phyloP scores from a whole-genome alignment of 2,888 invertebrate genomes.

The Eledone cirrhosa region DNA sequence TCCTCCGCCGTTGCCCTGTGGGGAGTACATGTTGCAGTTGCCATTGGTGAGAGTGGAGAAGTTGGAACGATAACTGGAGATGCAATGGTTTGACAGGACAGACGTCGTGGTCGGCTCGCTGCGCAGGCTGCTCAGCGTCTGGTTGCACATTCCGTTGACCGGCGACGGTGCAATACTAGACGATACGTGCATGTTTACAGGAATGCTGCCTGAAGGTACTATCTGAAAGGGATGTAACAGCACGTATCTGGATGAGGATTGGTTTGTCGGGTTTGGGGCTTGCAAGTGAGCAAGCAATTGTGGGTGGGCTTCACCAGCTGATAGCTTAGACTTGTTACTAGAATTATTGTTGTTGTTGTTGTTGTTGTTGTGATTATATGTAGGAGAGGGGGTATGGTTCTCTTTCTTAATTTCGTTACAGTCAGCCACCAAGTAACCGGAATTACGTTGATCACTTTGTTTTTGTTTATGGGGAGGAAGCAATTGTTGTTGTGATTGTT shows the following conservation, averaged over 20 bases:
- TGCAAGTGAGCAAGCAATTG: slow-evolving; percentile 59
- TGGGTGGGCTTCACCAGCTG: slow-evolving; percentile 57
- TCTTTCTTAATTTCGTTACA: slow-evolving; percentile 41
- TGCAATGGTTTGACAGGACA: background rate
- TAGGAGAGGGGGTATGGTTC: slow-evolving; percentile 39
- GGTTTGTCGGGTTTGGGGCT: slow-evolving; percentile 39
- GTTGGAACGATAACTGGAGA: slow-evolving; percentile 25
- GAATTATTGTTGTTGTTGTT: background rate
- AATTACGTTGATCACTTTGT: background rate
- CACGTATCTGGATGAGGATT: slow-evolving; percentile 19
- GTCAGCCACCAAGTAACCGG: background rate
- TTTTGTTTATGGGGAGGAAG: background rate
- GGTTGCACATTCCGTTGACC: background rate
- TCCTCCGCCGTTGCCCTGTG: background rate
- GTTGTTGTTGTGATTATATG: slow-evolving; percentile 20
- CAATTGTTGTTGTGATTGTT: background rate
- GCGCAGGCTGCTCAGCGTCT: slow-evolving; percentile 18
- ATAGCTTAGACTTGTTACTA: slow-evolving; percentile 39
- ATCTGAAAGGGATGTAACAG: background rate
- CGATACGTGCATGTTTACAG: background rate
- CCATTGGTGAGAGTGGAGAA: slow-evolving; percentile 1
- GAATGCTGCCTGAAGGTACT: background rate
- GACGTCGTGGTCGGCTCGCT: background rate
- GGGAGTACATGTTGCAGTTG: background rate
- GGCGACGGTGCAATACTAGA: slow-evolving; percentile 8